Percentiles rank a stretch among this genome's conserved stretches.
These are phyloP conservation scores for Cataglyphis rosenhaueri DNA, from an alignment of 2,888 invertebrate genomes.

Conservation along the genomic window DNA sequence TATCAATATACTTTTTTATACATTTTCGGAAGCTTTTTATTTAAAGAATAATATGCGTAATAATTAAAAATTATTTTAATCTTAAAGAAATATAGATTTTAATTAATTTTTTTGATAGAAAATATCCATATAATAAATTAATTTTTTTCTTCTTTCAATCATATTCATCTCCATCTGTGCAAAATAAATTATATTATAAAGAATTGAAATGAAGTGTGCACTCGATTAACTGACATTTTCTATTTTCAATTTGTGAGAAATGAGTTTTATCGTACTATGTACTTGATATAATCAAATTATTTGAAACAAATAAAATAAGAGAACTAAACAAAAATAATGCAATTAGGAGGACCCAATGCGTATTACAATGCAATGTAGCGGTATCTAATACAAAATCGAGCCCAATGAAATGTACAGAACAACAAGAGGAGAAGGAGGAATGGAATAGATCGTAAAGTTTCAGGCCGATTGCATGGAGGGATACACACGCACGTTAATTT, in stretches of 20 bases:
- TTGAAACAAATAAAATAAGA: background rate
- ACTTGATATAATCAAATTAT: background rate
- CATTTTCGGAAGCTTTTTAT: background rate
- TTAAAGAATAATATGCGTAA: background rate
- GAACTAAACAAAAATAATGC: background rate
- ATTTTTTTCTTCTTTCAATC: background rate
- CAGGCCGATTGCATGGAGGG: conserved; percentile 7
- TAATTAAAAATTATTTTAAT: background rate
- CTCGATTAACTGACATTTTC: background rate
- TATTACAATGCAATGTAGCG: background rate
- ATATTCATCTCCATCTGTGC: background rate
- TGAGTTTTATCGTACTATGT: background rate
- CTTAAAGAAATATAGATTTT: background rate
- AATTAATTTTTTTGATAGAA: conserved; percentile 7
- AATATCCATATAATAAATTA: background rate
- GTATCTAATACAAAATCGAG: background rate
- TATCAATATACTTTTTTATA: background rate
- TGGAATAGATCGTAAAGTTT: conserved; percentile 41
- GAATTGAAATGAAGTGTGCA: background rate
- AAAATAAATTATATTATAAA: background rate
- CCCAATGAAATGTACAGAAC: conserved; percentile 6
- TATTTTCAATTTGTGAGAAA: background rate
- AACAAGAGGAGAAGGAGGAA: conserved; percentile 1
- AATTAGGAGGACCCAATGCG: background rate
- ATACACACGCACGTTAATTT: conserved; percentile 19